A percentile compares a stretch with the other conserved stretches of the same genome.
phyloP scores from a whole-genome alignment of 2,888 invertebrate species.

The Megalurothrips usitatus region DNA sequence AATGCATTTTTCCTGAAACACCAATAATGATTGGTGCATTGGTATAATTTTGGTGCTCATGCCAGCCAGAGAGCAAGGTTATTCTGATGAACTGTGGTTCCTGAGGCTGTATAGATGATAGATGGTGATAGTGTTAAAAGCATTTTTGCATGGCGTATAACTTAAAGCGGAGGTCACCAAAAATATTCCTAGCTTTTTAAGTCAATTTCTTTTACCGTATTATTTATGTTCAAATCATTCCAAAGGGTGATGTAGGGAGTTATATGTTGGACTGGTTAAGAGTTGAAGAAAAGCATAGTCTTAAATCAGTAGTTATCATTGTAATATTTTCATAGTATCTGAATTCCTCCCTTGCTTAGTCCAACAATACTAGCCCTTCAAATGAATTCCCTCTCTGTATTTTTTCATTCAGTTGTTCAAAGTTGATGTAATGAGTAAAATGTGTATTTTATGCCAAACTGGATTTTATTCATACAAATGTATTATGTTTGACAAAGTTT shows the following conservation, averaged over 20 bases:
- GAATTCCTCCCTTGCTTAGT: neutral
- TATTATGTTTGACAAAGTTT: slow-evolving; percentile 27
- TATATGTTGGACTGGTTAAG: neutral
- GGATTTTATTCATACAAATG: slow-evolving; percentile 1
- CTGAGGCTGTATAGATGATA: neutral
- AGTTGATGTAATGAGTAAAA: slow-evolving; percentile 4
- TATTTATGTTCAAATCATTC: slow-evolving; percentile 27
- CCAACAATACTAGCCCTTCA: neutral
- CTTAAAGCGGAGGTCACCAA: neutral
- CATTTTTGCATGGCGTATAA: neutral
- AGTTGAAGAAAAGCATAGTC: neutral
- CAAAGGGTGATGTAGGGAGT: neutral
- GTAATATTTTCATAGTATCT: slow-evolving; percentile 2
- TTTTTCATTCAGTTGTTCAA: neutral
- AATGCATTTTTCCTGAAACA: too few relatives aligned
- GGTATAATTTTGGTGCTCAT: too few relatives aligned
- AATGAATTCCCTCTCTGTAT: neutral
- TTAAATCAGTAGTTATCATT: neutral
- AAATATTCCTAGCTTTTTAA: slow-evolving; percentile 16
- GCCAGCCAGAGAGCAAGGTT: neutral
- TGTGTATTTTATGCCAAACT: slow-evolving; percentile 14
- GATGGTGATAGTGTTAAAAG: neutral
- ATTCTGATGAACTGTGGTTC: neutral
- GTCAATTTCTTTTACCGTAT: slow-evolving; percentile 18
- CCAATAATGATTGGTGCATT: too few relatives aligned